Percentiles rank a stretch among this genome's conserved stretches.
Evolutionary conservation across 2,888 invertebrate species (phyloP).

Genomic region (Alsophila aescularia): DNA sequence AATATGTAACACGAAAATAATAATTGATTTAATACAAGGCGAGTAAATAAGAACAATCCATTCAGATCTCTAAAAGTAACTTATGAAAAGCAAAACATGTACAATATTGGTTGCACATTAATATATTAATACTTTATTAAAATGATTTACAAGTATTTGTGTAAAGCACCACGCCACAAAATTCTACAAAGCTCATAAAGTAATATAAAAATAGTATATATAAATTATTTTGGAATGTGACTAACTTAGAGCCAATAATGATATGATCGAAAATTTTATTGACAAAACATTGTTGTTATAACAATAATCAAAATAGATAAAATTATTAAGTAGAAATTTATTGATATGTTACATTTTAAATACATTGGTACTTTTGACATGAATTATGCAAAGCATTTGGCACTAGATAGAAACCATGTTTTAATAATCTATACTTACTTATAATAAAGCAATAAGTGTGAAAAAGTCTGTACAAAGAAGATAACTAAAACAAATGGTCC

Average conservation of each 20-base stretch:
- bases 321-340: slow-evolving; percentile 6
- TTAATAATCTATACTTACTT: neutral
- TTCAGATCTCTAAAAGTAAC: slow-evolving; percentile 58
- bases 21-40: slow-evolving; percentile 23
- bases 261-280: neutral
- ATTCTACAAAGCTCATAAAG: slow-evolving; percentile 39
- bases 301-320: neutral
- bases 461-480: no score
- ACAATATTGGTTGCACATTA: neutral
- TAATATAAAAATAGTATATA: slow-evolving; percentile 51
- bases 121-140: slow-evolving; percentile 14
- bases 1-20: slow-evolving; percentile 18
- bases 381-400: slow-evolving; percentile 18
- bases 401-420: neutral
- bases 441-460: no score
- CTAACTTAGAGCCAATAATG: slow-evolving; percentile 38
- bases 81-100: slow-evolving; percentile 28
- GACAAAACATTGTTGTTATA: no score
- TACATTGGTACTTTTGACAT: slow-evolving; percentile 2
- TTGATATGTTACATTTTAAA: slow-evolving; percentile 19
- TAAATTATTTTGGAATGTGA: slow-evolving; percentile 59
- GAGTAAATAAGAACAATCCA: slow-evolving; percentile 37
- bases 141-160: slow-evolving; percentile 18
- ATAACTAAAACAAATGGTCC: no score
- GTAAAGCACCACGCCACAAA: slow-evolving; percentile 46